Evolutionary conservation across 2,113 vertebrate genomes (phyloP), one percentile per base, ranked within the genome.

Genomic region (Solenodon paradoxus): DNA sequence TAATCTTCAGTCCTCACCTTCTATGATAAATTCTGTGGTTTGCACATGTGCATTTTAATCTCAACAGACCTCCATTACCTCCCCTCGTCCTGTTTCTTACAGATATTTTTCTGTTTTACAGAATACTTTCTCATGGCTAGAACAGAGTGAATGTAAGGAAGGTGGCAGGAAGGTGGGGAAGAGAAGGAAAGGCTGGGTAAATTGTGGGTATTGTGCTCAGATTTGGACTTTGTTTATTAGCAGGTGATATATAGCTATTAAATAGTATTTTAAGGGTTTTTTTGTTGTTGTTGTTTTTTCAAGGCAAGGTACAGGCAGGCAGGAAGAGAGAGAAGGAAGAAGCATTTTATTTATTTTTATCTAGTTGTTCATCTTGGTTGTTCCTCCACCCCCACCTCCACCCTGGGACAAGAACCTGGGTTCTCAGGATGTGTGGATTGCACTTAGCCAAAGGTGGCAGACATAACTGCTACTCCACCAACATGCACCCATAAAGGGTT

Each of bases 221-320:
- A 75, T 69, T 55, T 64, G 47, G 79, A 91, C 57, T 88, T 96
- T 83, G 40, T 84, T 78, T n/a, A n/a, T n/a, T 90, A 83, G 51
- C n/a, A 85, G 79, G 45, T 94, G 49, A 92, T 66, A 55, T 3
- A 55, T 1, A 71, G 57, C 40, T 28, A 66, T 74, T 61, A 59
- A 86, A 71, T n/a, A n/a, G n/a, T n/a, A n/a, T n/a, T n/a, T n/a
- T n/a, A n/a, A n/a, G n/a, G n/a, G n/a, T n/a, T n/a, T n/a, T n/a
- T n/a, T n/a, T n/a, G n/a, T n/a, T n/a, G n/a, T n/a, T n/a, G n/a
- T n/a, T n/a, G n/a, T n/a, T n/a, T n/a, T n/a, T n/a, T n/a, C n/a
- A n/a, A n/a, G n/a, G n/a, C n/a, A n/a, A n/a, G n/a, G n/a, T n/a
- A n/a, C n/a, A n/a, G n/a, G n/a, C n/a, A n/a, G n/a, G n/a, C n/a